Evolutionary conservation across 2,888 invertebrate species (phyloP).

Genomic region (Plutella xylostella): DNA sequence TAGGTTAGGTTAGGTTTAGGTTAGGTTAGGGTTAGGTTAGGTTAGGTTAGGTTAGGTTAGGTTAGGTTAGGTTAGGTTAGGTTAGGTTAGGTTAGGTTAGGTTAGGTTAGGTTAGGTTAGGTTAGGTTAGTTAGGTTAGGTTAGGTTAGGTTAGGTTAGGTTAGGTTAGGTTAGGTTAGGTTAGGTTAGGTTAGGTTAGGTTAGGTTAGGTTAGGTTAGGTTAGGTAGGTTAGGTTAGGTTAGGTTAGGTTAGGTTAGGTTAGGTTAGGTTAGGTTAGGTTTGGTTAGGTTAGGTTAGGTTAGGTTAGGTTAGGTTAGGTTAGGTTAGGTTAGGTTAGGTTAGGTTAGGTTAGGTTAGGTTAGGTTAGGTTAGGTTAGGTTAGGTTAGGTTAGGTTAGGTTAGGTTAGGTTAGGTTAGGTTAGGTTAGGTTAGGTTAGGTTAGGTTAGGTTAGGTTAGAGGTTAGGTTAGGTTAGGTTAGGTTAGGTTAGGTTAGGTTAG

Average conservation of each 20-base stretch:
- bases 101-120: constrained; percentile 16
- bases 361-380: constrained; percentile 9
- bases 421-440: constrained; percentile 7
- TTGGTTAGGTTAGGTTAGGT: constrained; percentile 9
- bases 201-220: too few species aligned
- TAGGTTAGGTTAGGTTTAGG: constrained; percentile 14
- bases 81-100: constrained; percentile 16
- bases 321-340: constrained; percentile 8
- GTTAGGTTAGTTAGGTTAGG: constrained; percentile 13
- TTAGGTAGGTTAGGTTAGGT: constrained; percentile 13
- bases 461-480: constrained; percentile 7
- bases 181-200: constrained; percentile 13
- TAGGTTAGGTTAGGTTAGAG: constrained; percentile 7
- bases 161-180: constrained; percentile 12
- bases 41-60: constrained; percentile 13
- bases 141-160: constrained; percentile 9
- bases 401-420: constrained; percentile 7
- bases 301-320: constrained; percentile 10
- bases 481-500: constrained; percentile 7
- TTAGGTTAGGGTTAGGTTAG: constrained; percentile 14
- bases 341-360: constrained; percentile 6
- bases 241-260: constrained; percentile 10
- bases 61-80: constrained; percentile 16
- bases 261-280: constrained; percentile 10
- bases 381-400: constrained; percentile 9